Conservation (phyloP, 1,140 invertebrate species). For the Drosophila tsacasi region DNA sequence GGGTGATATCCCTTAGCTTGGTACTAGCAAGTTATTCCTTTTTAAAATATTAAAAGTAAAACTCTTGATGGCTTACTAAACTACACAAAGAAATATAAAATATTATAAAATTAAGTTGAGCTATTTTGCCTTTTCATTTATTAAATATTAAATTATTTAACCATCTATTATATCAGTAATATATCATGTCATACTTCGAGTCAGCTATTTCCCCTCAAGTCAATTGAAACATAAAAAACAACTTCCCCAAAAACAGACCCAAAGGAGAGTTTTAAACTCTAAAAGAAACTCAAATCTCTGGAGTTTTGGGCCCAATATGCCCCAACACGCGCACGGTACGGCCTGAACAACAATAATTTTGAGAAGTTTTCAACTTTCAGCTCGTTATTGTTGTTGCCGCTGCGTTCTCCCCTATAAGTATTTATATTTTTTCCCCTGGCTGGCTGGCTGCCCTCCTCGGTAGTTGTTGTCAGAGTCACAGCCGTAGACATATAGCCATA, state of each 20-base stretch:
- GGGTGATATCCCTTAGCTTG: not conserved
- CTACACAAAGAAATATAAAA: no score
- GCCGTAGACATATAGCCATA: constrained; percentile 74
- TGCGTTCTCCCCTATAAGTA: constrained; percentile 21
- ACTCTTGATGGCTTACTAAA: no score
- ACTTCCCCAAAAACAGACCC: not conserved
- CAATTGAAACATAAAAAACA: constrained; percentile 2
- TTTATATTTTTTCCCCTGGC: constrained; percentile 35
- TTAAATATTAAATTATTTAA: not conserved
- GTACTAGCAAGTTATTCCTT: no score
- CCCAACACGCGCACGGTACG: constrained; percentile 22
- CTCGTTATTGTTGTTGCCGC: constrained; percentile 39
- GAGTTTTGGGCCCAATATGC: constrained; percentile 18
- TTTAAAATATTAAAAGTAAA: not conserved
- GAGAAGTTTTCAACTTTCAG: constrained; percentile 51
- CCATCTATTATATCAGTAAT: not conserved
- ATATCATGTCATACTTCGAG: not conserved
- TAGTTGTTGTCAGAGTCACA: constrained; percentile 47
- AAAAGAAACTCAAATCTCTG: not conserved
- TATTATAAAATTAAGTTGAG: not conserved
- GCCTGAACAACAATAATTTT: constrained; percentile 32
- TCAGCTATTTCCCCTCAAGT: not conserved
- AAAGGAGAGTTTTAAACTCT: constrained; percentile 2
- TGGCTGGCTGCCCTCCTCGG: constrained; percentile 38
- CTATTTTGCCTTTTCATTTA: not conserved